These are phyloP conservation scores for Atrina japonica DNA, from an alignment of 2,888 invertebrate species.

Conservation along the genomic window DNA sequence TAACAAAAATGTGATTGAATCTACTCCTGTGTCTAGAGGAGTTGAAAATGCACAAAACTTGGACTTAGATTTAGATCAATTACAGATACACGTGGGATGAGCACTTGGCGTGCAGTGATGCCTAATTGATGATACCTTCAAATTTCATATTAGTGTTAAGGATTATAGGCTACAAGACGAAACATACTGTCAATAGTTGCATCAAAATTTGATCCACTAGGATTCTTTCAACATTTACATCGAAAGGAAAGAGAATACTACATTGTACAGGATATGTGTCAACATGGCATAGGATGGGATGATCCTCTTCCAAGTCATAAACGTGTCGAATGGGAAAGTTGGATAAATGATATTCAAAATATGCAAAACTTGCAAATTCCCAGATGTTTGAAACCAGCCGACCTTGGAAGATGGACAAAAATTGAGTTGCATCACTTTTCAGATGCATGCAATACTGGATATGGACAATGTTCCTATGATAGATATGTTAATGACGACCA, in stretches of 20 bases:
- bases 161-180: conserved; percentile 11
- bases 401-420: conserved; percentile 28
- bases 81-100: conserved; percentile 39
- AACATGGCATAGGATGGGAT: conserved; percentile 20
- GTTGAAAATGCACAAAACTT: conserved; percentile 31
- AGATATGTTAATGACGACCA: background rate
- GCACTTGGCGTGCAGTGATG: conserved; percentile 58
- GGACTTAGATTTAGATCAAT: conserved; percentile 18
- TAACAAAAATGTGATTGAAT: conserved; percentile 42
- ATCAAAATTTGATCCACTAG: conserved; percentile 32
- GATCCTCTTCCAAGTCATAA: conserved; percentile 26
- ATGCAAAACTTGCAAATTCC: conserved; percentile 26
- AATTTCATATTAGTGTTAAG: conserved; percentile 30
- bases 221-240: conserved; percentile 22
- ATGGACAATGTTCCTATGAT: conserved; percentile 44
- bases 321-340: conserved; percentile 30
- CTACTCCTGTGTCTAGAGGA: conserved; percentile 41
- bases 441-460: conserved; percentile 38
- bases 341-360: conserved; percentile 33
- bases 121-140: conserved; percentile 45
- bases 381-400: conserved; percentile 34
- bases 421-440: conserved; percentile 50
- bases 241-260: conserved; percentile 29
- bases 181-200: conserved; percentile 21
- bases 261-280: conserved; percentile 31